Evolutionary conservation across 2,888 invertebrate genomes (phyloP).

Genomic region (Lasioglossum malachurum): DNA sequence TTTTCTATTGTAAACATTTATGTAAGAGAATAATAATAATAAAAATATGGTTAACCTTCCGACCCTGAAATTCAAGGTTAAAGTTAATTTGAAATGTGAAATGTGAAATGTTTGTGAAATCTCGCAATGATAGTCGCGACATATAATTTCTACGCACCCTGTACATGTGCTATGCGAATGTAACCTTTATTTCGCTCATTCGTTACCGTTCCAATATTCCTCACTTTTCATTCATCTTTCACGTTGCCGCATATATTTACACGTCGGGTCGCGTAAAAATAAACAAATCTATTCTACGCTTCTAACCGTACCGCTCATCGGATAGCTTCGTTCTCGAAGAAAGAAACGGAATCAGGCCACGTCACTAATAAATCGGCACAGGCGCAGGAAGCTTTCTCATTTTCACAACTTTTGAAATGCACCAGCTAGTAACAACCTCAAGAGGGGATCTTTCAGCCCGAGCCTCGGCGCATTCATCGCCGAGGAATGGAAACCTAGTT

Average conservation of each 20-base stretch:
- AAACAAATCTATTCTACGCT: not conserved
- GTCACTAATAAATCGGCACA: slow-evolving; percentile 27
- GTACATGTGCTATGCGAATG: not conserved
- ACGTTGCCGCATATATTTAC: not conserved
- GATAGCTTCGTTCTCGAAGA: not conserved
- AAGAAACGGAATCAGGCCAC: slow-evolving; percentile 35
- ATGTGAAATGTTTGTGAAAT: no score
- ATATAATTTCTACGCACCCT: no score
- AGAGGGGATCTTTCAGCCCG: slow-evolving; percentile 1
- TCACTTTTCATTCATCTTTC: not conserved
- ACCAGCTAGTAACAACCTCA: not conserved
- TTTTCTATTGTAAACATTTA: no score
- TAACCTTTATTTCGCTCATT: not conserved
- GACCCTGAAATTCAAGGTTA: no score
- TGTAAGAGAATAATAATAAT: no score
- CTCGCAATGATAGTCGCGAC: no score
- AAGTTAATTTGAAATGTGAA: no score
- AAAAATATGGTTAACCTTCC: no score
- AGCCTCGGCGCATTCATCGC: slow-evolving; percentile 3
- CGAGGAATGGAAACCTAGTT: slow-evolving; percentile 21
- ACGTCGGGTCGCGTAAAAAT: not conserved
- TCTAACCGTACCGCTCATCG: not conserved
- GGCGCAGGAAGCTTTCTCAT: slow-evolving; percentile 16
- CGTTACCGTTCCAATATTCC: not conserved
- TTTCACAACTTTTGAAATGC: slow-evolving; percentile 24